phyloP scores from a whole-genome alignment of 2,888 invertebrate genomes.

The Poecilobothrus nobilitatus region DNA sequence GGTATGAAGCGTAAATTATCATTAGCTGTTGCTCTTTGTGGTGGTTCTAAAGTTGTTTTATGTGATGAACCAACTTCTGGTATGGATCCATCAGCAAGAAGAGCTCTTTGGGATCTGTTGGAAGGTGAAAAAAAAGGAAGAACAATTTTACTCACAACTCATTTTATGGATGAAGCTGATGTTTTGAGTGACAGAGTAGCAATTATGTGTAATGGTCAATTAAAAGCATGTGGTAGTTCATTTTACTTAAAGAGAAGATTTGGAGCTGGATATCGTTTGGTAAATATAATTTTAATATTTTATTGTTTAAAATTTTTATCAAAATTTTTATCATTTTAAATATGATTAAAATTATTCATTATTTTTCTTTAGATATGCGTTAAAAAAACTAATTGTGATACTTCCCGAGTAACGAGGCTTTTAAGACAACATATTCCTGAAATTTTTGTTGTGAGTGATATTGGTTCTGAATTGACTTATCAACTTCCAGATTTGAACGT shows the following conservation, averaged over 20 bases:
- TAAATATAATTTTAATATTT: neutral
- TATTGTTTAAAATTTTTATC: too few relatives aligned
- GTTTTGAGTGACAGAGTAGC: slow-evolving; percentile 73
- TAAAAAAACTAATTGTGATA: slow-evolving; percentile 44
- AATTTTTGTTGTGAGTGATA: slow-evolving; percentile 57
- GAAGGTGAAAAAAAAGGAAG: slow-evolving; percentile 60
- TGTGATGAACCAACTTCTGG: slow-evolving; percentile 68
- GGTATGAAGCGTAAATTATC: slow-evolving; percentile 64
- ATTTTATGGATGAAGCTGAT: slow-evolving; percentile 83
- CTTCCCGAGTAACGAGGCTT: slow-evolving; percentile 49
- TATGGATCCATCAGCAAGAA: slow-evolving; percentile 68
- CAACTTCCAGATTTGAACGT: slow-evolving; percentile 56
- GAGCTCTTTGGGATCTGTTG: slow-evolving; percentile 73
- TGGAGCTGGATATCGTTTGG: slow-evolving; percentile 75
- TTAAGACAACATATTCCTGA: slow-evolving; percentile 57
- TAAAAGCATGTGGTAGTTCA: slow-evolving; percentile 71
- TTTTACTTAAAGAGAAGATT: slow-evolving; percentile 71
- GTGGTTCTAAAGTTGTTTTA: slow-evolving; percentile 58
- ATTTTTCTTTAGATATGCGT: too few relatives aligned
- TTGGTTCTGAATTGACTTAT: slow-evolving; percentile 69
- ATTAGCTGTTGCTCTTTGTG: slow-evolving; percentile 64
- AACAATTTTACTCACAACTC: slow-evolving; percentile 70
- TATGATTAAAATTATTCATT: too few relatives aligned
- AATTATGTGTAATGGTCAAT: slow-evolving; percentile 69
- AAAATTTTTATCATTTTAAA: too few relatives aligned